phyloP scores from a whole-genome alignment of 2,797 vertebrate species.

The Acipenser oxyrinchus region DNA sequence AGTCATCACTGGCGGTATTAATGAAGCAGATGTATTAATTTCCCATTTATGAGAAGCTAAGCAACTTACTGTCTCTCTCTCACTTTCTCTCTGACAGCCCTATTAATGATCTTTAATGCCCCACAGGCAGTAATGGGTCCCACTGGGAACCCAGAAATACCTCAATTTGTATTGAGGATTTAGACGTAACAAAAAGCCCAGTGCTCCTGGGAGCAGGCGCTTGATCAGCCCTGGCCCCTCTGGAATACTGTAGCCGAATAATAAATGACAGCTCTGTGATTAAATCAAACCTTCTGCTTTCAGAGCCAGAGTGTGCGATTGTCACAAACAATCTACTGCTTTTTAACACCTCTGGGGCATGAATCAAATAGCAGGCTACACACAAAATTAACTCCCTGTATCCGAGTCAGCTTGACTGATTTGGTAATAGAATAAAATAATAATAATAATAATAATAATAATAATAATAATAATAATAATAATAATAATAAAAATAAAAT shows the following conservation, averaged over 20 bases:
- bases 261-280: slow-evolving; percentile 81
- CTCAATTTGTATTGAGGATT: slow-evolving; percentile 98
- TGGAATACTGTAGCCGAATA: slow-evolving; percentile 71
- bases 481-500: too few species aligned
- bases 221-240: slow-evolving; percentile 75
- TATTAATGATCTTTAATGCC: slow-evolving; percentile 99
- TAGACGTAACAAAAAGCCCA: slow-evolving; percentile 79
- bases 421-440: background rate
- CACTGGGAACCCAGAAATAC: slow-evolving; percentile 94
- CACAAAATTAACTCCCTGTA: slow-evolving; percentile 8
- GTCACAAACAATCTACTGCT: slow-evolving; percentile 79
- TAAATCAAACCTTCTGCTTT: slow-evolving; percentile 86
- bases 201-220: slow-evolving; percentile 65
- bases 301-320: slow-evolving; percentile 76
- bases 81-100: slow-evolving; percentile 78
- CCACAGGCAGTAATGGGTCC: slow-evolving; percentile 98
- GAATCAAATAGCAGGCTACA: slow-evolving; percentile 74
- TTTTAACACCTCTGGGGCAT: slow-evolving; percentile 71
- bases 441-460: slow-evolving; percentile 10
- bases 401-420: background rate
- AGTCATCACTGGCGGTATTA: slow-evolving; percentile 82
- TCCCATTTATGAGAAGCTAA: slow-evolving; percentile 88
- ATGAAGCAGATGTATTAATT: slow-evolving; percentile 96
- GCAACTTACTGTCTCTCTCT: slow-evolving; percentile 67
- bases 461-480: too few species aligned